phyloP scores from a whole-genome alignment of 2,888 invertebrate species.

The Halictus ligatus region DNA sequence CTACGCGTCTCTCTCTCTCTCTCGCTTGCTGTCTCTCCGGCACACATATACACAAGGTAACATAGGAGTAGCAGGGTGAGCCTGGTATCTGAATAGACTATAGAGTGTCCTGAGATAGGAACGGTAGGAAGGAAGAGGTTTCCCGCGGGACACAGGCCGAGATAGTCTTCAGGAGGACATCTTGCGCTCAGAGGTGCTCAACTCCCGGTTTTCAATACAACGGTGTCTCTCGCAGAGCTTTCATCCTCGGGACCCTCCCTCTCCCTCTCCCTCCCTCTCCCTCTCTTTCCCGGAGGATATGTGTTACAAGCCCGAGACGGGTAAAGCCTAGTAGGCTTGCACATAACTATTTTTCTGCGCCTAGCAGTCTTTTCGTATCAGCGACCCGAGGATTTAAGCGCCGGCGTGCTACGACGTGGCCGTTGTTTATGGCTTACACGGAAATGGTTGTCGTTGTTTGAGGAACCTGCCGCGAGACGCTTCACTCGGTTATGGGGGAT shows the following conservation, averaged over 20 bases:
- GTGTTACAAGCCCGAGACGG: constrained; percentile 62
- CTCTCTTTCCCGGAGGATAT: constrained; percentile 54
- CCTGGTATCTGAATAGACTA: constrained; percentile 84
- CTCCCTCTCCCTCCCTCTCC: constrained; percentile 30
- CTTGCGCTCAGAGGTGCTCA: constrained; percentile 81
- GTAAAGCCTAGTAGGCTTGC: constrained; percentile 68
- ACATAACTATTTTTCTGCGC: constrained; percentile 66
- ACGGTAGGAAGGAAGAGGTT: constrained; percentile 79
- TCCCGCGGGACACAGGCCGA: constrained; percentile 82
- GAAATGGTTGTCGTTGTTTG: constrained; percentile 26
- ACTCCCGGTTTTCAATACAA: constrained; percentile 70
- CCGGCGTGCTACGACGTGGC: constrained; percentile 38
- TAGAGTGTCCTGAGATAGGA: constrained; percentile 83
- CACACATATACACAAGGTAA: constrained; percentile 72
- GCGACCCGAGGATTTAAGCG: constrained; percentile 57
- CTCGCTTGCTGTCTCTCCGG: neutral
- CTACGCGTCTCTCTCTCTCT: neutral
- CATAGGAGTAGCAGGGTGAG: constrained; percentile 76
- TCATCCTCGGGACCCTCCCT: constrained; percentile 54
- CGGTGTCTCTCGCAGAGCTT: constrained; percentile 57
- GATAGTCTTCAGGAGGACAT: constrained; percentile 84
- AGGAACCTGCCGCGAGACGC: neutral
- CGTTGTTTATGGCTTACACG: constrained; percentile 46
- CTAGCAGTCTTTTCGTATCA: constrained; percentile 49
- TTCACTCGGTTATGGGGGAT: neutral